phyloP scores from a whole-genome alignment of 2,113 vertebrate genomes.

The Zosterops hypoxanthus region DNA sequence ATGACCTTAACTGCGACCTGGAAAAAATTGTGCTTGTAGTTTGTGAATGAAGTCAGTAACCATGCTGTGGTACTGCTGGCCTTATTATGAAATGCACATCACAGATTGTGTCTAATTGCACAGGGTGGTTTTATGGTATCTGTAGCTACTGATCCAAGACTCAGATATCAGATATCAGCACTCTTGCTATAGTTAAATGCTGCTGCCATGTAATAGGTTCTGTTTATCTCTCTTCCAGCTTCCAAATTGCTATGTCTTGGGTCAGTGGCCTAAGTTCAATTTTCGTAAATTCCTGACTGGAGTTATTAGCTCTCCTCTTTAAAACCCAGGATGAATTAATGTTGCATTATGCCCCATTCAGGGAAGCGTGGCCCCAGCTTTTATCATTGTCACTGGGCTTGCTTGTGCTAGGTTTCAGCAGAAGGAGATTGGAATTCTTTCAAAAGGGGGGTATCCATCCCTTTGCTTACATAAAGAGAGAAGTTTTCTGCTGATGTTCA shows the following conservation, averaged over 20 bases:
- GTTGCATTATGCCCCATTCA: not conserved
- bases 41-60: slow-evolving; percentile 24
- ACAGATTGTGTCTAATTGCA: slow-evolving; percentile 58
- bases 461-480: not conserved
- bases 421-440: not conserved
- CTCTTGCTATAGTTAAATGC: slow-evolving; percentile 25
- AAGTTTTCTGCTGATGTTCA: not conserved
- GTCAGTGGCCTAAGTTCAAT: slow-evolving; percentile 48
- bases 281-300: not conserved
- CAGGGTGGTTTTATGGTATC: slow-evolving; percentile 36
- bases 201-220: slow-evolving; percentile 21
- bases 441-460: not conserved
- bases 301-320: slow-evolving; percentile 41
- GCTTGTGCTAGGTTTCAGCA: not conserved
- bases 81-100: slow-evolving; percentile 22
- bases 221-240: slow-evolving; percentile 30
- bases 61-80: not conserved
- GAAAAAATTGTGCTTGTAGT: not conserved
- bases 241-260: slow-evolving; percentile 36
- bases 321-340: not conserved
- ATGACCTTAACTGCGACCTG: slow-evolving; percentile 17
- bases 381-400: not conserved
- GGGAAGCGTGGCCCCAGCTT: not conserved
- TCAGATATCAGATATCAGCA: slow-evolving; percentile 37
- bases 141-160: slow-evolving; percentile 54